phyloP scores from a whole-genome alignment of 2,797 vertebrate species.

The Pitangus sulphuratus region DNA sequence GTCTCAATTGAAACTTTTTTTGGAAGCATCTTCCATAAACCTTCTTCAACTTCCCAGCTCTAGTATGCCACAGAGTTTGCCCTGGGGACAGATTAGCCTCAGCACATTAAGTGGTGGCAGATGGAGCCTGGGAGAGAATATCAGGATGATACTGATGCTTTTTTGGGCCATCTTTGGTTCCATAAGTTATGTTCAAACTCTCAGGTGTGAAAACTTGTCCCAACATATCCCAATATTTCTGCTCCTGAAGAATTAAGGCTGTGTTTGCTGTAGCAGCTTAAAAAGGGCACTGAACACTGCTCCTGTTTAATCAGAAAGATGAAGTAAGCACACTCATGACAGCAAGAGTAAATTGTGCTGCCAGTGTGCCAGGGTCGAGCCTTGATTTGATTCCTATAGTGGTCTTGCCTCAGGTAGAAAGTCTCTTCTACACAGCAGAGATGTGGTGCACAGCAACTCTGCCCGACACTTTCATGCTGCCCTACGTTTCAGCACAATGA shows the following conservation, averaged over 20 bases:
- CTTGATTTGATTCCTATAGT: neutral
- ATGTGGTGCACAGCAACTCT: accelerated
- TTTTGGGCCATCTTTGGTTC: neutral
- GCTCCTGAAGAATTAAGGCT: neutral
- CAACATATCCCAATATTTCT: neutral
- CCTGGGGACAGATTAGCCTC: neutral
- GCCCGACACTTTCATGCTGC: neutral
- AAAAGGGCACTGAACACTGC: neutral
- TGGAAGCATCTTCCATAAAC: neutral
- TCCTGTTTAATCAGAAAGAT: neutral
- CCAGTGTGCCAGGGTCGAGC: neutral
- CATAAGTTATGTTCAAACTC: neutral
- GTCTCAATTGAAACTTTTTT: neutral
- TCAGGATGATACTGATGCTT: neutral
- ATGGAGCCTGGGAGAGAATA: neutral
- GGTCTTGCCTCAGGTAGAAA: neutral
- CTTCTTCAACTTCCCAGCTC: neutral
- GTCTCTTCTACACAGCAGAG: neutral
- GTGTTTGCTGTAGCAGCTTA: neutral
- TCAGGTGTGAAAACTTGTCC: neutral
- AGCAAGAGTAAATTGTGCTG: neutral
- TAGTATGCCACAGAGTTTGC: neutral
- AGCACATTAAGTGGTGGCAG: neutral
- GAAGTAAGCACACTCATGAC: neutral
- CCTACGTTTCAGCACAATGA: accelerated